Conservation (phyloP, 1,140 invertebrate genomes). For the Drosophila arawakana region DNA sequence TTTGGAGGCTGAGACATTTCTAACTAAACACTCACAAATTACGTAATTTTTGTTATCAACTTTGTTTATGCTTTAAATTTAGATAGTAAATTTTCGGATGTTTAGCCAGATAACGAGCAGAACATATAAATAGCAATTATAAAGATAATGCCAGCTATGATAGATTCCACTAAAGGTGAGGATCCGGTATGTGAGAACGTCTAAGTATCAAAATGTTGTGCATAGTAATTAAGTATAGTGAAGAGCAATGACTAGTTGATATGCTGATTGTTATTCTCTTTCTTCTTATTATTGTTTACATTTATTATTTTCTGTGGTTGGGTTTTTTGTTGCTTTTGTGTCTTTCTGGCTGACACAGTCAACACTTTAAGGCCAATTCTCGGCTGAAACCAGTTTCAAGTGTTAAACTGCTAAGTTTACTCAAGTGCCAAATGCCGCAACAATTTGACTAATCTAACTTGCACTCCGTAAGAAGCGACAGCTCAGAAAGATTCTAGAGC, state of each 20-base stretch:
- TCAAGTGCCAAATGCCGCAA: constrained; percentile 52
- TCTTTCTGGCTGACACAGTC: constrained; percentile 26
- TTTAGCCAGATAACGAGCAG: not conserved
- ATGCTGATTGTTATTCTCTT: constrained; percentile 2
- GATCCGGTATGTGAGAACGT: not conserved
- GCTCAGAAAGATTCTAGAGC: constrained; percentile 52
- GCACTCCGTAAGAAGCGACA: constrained; percentile 39
- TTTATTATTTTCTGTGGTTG: constrained; percentile 7
- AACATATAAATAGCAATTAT: not conserved
- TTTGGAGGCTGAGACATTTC: not conserved
- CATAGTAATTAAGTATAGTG: not conserved
- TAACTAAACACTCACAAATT: no score
- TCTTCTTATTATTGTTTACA: constrained; percentile 29
- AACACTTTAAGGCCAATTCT: constrained; percentile 3
- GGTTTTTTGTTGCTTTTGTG: constrained; percentile 27
- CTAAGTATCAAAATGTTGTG: not conserved
- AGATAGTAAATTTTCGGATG: constrained; percentile 9
- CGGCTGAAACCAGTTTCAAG: constrained; percentile 68
- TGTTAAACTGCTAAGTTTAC: constrained; percentile 10
- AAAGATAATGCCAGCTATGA: not conserved
- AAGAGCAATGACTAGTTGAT: constrained; percentile 9
- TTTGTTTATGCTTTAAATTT: constrained; percentile 9
- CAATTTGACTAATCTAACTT: constrained; percentile 63
- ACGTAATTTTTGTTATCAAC: not conserved
- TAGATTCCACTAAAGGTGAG: not conserved